Percentiles rank a stretch among this genome's conserved stretches.
Conservation (phyloP, 2,113 vertebrate species). For the Murina feae region DNA sequence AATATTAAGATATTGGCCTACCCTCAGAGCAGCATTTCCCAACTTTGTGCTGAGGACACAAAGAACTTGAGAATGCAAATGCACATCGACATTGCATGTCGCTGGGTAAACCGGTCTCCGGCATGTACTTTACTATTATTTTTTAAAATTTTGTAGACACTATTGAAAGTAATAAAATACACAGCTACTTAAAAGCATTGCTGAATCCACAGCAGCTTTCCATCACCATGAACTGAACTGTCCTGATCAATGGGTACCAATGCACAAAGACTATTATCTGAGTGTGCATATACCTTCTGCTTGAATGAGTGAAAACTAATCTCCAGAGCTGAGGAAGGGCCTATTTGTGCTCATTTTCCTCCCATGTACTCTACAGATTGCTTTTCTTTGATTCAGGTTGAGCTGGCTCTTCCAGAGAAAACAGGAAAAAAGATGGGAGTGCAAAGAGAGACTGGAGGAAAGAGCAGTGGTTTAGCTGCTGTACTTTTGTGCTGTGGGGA, state of each 20-base stretch:
- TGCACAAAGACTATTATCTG: background rate
- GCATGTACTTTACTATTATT: background rate
- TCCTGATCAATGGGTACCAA: background rate
- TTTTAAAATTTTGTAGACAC: background rate
- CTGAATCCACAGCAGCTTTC: background rate
- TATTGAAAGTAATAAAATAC: background rate
- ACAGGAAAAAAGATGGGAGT: background rate
- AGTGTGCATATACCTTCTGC: background rate
- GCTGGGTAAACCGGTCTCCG: background rate
- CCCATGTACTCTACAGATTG: background rate
- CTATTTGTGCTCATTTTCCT: slow-evolving; percentile 7
- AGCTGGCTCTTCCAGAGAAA: background rate
- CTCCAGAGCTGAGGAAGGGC: background rate
- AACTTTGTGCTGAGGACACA: background rate
- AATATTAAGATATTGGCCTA: background rate
- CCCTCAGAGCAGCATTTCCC: background rate
- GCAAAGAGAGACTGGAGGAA: background rate
- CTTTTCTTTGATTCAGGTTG: background rate
- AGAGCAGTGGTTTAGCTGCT: background rate
- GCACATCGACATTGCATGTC: background rate
- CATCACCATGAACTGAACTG: background rate
- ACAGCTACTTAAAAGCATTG: background rate
- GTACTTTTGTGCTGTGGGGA: background rate
- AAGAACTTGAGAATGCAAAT: background rate
- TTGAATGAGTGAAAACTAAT: background rate